These are phyloP conservation scores for Gallinago media DNA, from an alignment of 2,113 vertebrate species.

Conservation along the genomic window DNA sequence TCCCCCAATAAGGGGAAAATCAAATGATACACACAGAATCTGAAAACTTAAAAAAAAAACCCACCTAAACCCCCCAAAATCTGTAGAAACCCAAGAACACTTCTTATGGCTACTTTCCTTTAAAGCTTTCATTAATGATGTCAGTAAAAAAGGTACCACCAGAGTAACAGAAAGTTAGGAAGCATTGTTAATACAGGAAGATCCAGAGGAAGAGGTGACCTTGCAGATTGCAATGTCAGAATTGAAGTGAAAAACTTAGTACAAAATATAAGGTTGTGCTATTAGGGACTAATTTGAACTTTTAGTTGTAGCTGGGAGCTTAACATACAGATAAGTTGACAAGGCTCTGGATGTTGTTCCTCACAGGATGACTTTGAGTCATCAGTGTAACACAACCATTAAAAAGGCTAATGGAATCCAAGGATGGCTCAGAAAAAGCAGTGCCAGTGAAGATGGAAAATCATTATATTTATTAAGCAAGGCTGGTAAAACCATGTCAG, in stretches of 20 bases:
- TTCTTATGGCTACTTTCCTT: background rate
- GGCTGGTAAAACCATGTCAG: background rate
- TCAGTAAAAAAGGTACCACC: background rate
- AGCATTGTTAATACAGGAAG: background rate
- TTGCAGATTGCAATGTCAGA: background rate
- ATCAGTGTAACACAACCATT: background rate
- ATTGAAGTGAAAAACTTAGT: background rate
- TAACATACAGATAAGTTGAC: background rate
- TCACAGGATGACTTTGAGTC: background rate
- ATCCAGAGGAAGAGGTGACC: background rate
- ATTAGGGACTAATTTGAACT: background rate
- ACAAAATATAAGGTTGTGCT: background rate
- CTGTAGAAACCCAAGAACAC: background rate
- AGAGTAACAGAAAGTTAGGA: background rate
- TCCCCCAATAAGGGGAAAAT: background rate
- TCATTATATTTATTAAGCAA: background rate
- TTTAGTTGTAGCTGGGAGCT: background rate
- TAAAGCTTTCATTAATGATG: background rate
- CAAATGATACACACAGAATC: rapidly evolving
- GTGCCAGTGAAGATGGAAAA: background rate
- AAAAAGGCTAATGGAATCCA: background rate
- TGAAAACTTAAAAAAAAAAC: background rate
- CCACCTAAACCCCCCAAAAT: too few species aligned
- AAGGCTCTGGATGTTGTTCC: background rate
- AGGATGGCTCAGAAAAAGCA: background rate